These are phyloP conservation scores for Anoplius nigerrimus DNA, from an alignment of 2,888 invertebrate genomes.

Conservation along the genomic window DNA sequence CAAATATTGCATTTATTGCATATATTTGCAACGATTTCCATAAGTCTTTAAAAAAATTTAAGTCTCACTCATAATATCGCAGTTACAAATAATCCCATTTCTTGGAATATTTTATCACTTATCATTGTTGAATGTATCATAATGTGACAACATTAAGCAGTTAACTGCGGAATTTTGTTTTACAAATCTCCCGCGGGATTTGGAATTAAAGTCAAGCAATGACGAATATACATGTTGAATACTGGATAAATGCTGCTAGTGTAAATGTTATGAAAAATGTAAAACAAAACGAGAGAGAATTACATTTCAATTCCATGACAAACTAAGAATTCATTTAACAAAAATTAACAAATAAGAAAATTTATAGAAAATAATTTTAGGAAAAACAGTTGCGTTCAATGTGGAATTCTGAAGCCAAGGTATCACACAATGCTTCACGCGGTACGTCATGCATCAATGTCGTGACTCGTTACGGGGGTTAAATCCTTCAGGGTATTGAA, in stretches of 20 bases:
- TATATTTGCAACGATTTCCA: too few species aligned
- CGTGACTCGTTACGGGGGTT: not conserved
- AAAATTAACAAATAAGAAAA: not conserved
- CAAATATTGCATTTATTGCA: too few species aligned
- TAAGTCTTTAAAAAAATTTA: too few species aligned
- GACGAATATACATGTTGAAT: constrained; percentile 12
- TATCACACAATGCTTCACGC: not conserved
- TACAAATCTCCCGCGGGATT: not conserved
- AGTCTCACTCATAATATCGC: too few species aligned
- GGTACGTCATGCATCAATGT: not conserved
- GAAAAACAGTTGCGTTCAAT: not conserved
- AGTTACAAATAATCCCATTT: too few species aligned
- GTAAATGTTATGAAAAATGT: constrained; percentile 5
- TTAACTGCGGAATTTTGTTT: constrained; percentile 14
- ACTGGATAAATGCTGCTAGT: constrained; percentile 14
- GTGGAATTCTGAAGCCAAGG: not conserved
- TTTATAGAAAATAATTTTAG: not conserved
- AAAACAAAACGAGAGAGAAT: not conserved
- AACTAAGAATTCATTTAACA: constrained; percentile 4
- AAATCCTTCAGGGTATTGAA: too few species aligned
- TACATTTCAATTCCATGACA: not conserved
- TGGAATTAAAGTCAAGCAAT: constrained; percentile 18
- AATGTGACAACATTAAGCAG: too few species aligned
- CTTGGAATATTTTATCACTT: too few species aligned
- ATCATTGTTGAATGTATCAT: too few species aligned